These are phyloP conservation scores for Oncorhynchus nerka DNA, from an alignment of 2,113 vertebrate species.

Conservation along the genomic window DNA sequence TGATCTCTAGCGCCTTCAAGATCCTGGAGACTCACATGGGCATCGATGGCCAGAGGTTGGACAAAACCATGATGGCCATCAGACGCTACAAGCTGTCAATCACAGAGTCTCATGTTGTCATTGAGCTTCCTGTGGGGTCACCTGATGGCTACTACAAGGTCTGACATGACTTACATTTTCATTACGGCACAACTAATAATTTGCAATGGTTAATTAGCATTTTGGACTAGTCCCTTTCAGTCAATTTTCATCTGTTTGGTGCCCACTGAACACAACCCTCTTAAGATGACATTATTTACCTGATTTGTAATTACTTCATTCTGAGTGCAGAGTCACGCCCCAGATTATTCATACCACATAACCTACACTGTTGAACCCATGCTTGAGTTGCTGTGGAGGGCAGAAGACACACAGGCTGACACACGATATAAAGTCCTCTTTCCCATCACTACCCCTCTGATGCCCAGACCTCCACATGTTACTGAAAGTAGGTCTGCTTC, in stretches of 20 bases:
- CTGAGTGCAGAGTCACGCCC: constrained; percentile 69
- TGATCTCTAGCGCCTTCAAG: constrained; percentile 48
- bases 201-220: too few species aligned
- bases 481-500: constrained; percentile 52
- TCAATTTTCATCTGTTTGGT: constrained; percentile 25
- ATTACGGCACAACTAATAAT: too few species aligned
- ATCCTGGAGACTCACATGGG: constrained; percentile 72
- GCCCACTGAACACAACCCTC: background rate
- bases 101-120: constrained; percentile 57
- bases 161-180: background rate
- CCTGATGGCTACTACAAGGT: constrained; percentile 83
- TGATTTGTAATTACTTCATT: constrained; percentile 9
- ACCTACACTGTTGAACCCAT: constrained; percentile 70
- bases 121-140: constrained; percentile 78
- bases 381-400: constrained; percentile 70
- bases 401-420: constrained; percentile 37
- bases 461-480: constrained; percentile 28
- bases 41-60: constrained; percentile 71
- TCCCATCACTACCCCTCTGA: constrained; percentile 70
- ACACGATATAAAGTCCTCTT: constrained; percentile 70
- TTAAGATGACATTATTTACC: too few species aligned
- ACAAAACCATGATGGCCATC: constrained; percentile 62
- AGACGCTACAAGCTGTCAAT: constrained; percentile 63
- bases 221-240: too few species aligned
- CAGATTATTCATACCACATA: constrained; percentile 63